phyloP scores from a whole-genome alignment of 2,113 vertebrate species.

The Pseudorectes ferrugineus region DNA sequence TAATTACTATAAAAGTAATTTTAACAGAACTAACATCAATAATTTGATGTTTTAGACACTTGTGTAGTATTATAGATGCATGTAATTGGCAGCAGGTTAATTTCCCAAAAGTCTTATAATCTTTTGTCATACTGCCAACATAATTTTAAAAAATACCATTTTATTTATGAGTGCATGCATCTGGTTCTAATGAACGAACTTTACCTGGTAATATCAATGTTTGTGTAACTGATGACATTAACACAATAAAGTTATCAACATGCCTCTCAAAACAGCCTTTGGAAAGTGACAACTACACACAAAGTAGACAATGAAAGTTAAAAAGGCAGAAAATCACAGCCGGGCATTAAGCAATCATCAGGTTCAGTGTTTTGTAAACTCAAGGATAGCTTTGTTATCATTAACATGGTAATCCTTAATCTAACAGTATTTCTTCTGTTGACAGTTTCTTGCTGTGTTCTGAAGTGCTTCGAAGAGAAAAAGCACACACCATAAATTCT shows the following conservation, averaged over 20 bases:
- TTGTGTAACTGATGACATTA: not conserved
- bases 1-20: not conserved
- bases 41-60: not conserved
- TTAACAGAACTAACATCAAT: not conserved
- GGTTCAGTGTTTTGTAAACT: not conserved
- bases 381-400: not conserved
- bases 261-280: constrained; percentile 4
- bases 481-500: not conserved
- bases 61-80: not conserved
- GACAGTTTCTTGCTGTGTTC: not conserved
- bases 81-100: not conserved
- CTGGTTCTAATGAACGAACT: not conserved
- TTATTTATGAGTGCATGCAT: not conserved
- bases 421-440: not conserved
- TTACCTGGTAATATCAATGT: constrained; percentile 6
- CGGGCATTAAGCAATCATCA: not conserved
- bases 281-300: not conserved
- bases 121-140: not conserved
- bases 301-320: not conserved
- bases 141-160: not conserved
- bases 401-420: not conserved
- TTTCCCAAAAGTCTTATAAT: not conserved
- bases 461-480: not conserved
- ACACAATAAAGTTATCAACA: not conserved
- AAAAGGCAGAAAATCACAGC: constrained; percentile 4